Evolutionary conservation across 2,888 invertebrate species (phyloP).

Genomic region (Amorpha juglandis): DNA sequence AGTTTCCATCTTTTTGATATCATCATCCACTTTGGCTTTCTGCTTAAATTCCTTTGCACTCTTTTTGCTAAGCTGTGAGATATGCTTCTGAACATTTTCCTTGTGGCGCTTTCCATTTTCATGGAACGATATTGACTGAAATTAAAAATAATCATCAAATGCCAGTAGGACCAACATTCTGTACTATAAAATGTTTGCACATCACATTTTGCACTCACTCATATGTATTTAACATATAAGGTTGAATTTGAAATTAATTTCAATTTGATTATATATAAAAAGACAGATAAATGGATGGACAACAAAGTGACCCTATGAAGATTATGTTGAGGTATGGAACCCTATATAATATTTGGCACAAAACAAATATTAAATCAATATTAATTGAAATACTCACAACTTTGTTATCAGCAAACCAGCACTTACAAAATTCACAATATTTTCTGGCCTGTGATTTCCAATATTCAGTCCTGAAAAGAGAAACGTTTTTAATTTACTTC

Average conservation of each 20-base stretch:
- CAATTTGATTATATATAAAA: too few relatives aligned
- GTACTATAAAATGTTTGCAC: too few relatives aligned
- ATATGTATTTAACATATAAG: too few relatives aligned
- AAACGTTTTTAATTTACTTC: not conserved
- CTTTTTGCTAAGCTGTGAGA: conserved; percentile 92
- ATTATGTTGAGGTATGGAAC: too few relatives aligned
- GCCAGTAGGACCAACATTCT: too few relatives aligned
- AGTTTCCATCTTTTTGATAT: conserved; percentile 94
- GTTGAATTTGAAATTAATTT: too few relatives aligned
- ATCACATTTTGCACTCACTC: too few relatives aligned
- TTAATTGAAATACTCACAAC: conserved; percentile 84
- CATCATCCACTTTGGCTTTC: conserved; percentile 89
- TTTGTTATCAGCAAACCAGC: conserved; percentile 99
- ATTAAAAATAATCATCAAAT: conserved; percentile 34
- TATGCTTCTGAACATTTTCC: conserved; percentile 93
- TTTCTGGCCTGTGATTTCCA: conserved; percentile 98
- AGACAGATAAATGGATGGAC: too few relatives aligned
- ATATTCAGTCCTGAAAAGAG: conserved; percentile 92
- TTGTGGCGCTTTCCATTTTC: conserved; percentile 97
- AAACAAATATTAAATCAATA: not conserved
- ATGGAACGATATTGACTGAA: conserved; percentile 96
- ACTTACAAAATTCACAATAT: conserved; percentile 98
- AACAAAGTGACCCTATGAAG: too few relatives aligned
- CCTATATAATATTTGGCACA: not conserved
- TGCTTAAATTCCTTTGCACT: conserved; percentile 92